These are phyloP conservation scores for Cataglyphis hispanica DNA, from an alignment of 1,140 invertebrate genomes.

Conservation along the genomic window DNA sequence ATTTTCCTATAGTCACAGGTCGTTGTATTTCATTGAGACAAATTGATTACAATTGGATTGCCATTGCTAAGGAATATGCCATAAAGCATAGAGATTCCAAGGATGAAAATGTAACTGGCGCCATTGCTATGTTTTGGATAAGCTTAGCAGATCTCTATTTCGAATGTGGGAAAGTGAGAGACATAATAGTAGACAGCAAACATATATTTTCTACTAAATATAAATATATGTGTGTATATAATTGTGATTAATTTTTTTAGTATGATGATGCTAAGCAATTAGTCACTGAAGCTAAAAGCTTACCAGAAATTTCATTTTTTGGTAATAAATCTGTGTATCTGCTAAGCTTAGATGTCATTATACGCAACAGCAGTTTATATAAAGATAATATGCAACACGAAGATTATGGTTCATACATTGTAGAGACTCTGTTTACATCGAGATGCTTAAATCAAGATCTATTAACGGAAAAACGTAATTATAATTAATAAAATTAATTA, in stretches of 20 bases:
- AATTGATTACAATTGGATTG: constrained; percentile 80
- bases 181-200: background rate
- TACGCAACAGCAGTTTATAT: constrained; percentile 75
- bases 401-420: constrained; percentile 75
- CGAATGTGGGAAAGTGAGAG: constrained; percentile 75
- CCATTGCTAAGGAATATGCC: constrained; percentile 68
- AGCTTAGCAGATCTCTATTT: constrained; percentile 83
- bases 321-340: constrained; percentile 70
- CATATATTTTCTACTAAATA: constrained; percentile 25
- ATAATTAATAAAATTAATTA: constrained; percentile 8
- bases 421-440: constrained; percentile 72
- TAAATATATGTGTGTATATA: constrained; percentile 27
- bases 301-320: constrained; percentile 68
- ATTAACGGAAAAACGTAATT: constrained; percentile 68
- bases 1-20: constrained; percentile 75
- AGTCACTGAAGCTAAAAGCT: constrained; percentile 72
- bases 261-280: constrained; percentile 74
- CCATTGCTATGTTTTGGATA: constrained; percentile 78
- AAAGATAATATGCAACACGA: constrained; percentile 72
- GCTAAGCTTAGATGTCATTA: constrained; percentile 72
- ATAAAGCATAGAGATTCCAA: constrained; percentile 65
- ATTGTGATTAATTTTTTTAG: constrained; percentile 61
- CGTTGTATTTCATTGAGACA: constrained; percentile 77
- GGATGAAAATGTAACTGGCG: constrained; percentile 62
- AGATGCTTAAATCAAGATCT: constrained; percentile 72